phyloP scores from a whole-genome alignment of 2,888 invertebrate species.

The Synanthedon andrenaeformis region DNA sequence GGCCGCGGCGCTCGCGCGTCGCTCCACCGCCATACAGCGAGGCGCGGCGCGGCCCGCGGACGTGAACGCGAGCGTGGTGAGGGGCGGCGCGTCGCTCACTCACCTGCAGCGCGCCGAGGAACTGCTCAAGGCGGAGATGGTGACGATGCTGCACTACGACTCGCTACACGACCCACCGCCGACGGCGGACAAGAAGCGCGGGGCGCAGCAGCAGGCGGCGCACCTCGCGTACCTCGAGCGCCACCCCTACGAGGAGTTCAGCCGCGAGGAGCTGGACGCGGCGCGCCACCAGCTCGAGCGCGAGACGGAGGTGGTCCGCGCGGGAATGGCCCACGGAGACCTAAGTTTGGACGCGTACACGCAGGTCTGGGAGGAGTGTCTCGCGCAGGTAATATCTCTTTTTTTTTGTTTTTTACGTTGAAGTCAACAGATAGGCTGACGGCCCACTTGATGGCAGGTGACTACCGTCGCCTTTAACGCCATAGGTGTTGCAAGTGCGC shows the following conservation, averaged over 20 bases:
- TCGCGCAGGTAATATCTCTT: conserved; percentile 77
- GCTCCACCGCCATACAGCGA: conserved; percentile 90
- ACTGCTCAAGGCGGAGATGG: conserved; percentile 95
- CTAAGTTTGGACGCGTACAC: conserved; percentile 90
- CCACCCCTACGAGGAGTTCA: conserved; percentile 84
- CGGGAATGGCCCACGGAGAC: conserved; percentile 96
- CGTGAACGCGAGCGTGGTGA: conserved; percentile 84
- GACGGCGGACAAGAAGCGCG: conserved; percentile 66
- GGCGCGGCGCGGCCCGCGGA: conserved; percentile 86
- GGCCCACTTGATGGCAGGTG: too few relatives aligned
- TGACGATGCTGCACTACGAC: conserved; percentile 94
- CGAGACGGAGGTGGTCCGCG: conserved; percentile 91
- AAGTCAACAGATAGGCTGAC: too few relatives aligned
- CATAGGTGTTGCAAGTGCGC: too few relatives aligned
- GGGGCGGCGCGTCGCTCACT: conserved; percentile 81
- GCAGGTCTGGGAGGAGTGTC: conserved; percentile 98
- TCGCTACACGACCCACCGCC: conserved; percentile 80
- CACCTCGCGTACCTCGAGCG: conserved; percentile 87
- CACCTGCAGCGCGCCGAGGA: conserved; percentile 96
- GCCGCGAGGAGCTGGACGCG: conserved; percentile 73
- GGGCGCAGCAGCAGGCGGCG: conserved; percentile 73
- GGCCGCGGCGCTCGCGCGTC: conserved; percentile 76
- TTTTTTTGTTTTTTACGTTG: too few relatives aligned
- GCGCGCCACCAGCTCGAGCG: conserved; percentile 76
- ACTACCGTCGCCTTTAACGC: too few relatives aligned